These are phyloP conservation scores for Nemurella pictetii DNA, from an alignment of 2,888 invertebrate genomes.

Conservation along the genomic window DNA sequence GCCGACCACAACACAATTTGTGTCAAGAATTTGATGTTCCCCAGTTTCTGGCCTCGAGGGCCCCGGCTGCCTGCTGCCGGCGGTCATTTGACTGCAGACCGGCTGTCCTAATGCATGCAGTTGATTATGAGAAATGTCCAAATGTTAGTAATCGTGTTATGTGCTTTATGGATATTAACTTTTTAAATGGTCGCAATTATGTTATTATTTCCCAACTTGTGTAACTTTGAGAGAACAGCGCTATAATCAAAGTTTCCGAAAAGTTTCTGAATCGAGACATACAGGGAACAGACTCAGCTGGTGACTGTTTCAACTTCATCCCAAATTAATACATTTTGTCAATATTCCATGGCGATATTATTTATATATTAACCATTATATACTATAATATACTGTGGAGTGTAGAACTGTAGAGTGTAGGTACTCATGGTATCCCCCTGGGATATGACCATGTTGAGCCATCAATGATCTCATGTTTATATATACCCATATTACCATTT, in stretches of 20 bases:
- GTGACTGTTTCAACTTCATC: not conserved
- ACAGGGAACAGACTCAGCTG: not conserved
- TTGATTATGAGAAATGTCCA: conserved; percentile 2
- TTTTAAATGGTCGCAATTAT: conserved; percentile 5
- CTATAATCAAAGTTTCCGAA: not conserved
- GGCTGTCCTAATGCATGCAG: not conserved
- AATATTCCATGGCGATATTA: not conserved
- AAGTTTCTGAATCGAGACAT: not conserved
- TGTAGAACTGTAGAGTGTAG: not conserved
- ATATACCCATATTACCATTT: not conserved
- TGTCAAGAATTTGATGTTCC: not conserved
- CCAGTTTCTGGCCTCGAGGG: not conserved
- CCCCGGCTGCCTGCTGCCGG: not conserved
- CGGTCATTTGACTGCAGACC: not conserved
- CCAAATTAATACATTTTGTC: not conserved
- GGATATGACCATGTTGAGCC: not conserved
- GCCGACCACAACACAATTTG: not conserved
- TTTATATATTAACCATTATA: not conserved
- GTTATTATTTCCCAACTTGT: not conserved
- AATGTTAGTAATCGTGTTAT: not conserved
- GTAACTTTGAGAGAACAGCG: not conserved
- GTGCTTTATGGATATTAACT: not conserved
- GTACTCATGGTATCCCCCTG: not conserved
- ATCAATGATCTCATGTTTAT: not conserved
- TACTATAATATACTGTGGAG: not conserved